phyloP scores from a whole-genome alignment of 2,888 invertebrate genomes.

The Xestia c-nigrum region DNA sequence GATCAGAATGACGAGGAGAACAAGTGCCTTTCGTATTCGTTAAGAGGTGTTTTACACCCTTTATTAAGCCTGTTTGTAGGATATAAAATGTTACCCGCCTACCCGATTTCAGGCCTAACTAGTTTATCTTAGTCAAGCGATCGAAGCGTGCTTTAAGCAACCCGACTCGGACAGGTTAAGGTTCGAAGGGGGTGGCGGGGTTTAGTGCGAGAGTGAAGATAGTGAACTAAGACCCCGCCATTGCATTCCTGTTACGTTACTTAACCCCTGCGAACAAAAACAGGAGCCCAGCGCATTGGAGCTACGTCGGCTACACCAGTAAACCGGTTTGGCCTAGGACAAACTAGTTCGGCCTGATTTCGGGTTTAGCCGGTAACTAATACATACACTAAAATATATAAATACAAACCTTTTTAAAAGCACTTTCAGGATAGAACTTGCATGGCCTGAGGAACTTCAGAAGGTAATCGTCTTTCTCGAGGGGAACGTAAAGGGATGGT shows the following conservation, averaged over 20 bases:
- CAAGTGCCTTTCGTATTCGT: no score
- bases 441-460: conserved; percentile 95
- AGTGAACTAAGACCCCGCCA: no score
- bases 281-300: neutral
- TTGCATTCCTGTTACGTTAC: neutral
- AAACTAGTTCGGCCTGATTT: no score
- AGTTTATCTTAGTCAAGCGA: neutral
- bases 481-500: conserved; percentile 90
- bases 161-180: neutral
- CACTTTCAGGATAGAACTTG: conserved; percentile 96
- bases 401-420: conserved; percentile 92
- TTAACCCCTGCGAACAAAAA: neutral
- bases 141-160: neutral
- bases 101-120: neutral
- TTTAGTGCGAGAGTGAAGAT: no score
- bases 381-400: neutral
- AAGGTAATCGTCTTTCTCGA: conserved; percentile 93
- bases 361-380: neutral
- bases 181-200: no score
- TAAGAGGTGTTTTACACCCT: no score
- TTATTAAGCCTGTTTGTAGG: neutral
- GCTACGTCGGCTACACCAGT: neutral
- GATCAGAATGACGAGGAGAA: no score
- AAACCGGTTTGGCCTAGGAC: neutral
- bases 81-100: neutral